Evolutionary conservation across 1,140 invertebrate genomes (phyloP).

Genomic region (Polypedilum vanderplanki): DNA sequence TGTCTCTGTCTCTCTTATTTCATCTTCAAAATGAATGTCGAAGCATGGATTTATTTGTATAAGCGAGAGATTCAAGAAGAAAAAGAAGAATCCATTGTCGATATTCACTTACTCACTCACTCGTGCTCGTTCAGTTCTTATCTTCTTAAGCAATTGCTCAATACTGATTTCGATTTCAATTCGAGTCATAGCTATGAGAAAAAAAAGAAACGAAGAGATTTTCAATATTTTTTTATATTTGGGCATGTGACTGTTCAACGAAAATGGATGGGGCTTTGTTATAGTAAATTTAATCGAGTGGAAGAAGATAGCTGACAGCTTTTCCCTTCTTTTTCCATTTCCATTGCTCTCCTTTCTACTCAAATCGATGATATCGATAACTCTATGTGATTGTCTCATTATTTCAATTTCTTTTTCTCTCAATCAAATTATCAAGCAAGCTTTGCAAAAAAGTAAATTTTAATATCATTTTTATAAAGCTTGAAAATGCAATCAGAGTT

Average conservation of each 20-base stretch:
- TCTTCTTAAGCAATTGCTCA: not conserved
- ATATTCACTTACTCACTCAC: not conserved
- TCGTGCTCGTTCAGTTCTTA: not conserved
- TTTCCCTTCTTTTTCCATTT: not conserved
- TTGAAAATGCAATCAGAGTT: not conserved
- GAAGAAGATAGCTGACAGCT: not conserved
- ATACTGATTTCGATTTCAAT: not conserved
- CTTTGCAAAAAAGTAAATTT: no score
- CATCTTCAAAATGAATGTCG: not conserved
- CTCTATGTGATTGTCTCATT: no score
- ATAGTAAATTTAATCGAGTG: constrained; percentile 10
- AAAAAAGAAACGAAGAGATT: not conserved
- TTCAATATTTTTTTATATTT: not conserved
- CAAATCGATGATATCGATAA: no score
- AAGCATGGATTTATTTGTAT: not conserved
- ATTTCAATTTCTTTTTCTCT: no score
- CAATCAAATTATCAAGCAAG: no score
- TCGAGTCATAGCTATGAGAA: not conserved
- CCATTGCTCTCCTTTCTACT: not conserved
- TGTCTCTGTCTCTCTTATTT: not conserved
- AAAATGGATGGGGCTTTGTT: not conserved
- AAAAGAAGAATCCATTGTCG: not conserved
- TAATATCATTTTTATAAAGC: not conserved
- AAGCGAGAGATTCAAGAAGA: not conserved
- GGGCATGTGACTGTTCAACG: not conserved